These are phyloP conservation scores for Terebella lapidaria DNA, from an alignment of 2,888 invertebrate species.

Conservation along the genomic window DNA sequence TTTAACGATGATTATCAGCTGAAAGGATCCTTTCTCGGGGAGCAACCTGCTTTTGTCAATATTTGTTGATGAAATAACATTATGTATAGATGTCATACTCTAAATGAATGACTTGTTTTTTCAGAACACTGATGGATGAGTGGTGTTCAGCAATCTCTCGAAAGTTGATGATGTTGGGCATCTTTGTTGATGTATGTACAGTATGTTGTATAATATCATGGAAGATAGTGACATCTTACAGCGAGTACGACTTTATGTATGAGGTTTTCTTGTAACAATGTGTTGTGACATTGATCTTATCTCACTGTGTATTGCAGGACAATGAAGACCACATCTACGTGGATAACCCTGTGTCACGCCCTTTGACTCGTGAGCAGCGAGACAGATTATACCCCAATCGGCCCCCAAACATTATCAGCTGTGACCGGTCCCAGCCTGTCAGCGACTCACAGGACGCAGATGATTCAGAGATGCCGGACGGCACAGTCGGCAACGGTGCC, in stretches of 20 bases:
- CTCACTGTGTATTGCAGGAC: too few relatives aligned
- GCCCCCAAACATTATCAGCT: background rate
- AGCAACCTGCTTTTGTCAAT: too few relatives aligned
- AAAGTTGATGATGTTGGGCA: conserved; percentile 33
- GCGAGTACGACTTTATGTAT: too few relatives aligned
- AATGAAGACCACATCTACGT: background rate
- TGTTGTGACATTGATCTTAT: too few relatives aligned
- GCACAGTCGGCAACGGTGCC: background rate
- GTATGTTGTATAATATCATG: too few relatives aligned
- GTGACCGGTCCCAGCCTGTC: background rate
- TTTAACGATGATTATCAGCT: too few relatives aligned
- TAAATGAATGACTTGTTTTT: too few relatives aligned
- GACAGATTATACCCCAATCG: background rate
- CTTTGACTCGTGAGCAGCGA: background rate
- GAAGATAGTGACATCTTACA: too few relatives aligned
- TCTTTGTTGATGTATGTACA: conserved; percentile 8
- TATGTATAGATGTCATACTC: too few relatives aligned
- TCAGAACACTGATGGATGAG: conserved; percentile 32
- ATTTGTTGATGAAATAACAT: too few relatives aligned
- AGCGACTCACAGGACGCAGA: background rate
- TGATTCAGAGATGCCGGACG: background rate
- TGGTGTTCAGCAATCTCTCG: conserved; percentile 38
- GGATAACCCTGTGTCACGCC: background rate
- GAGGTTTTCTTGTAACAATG: too few relatives aligned
- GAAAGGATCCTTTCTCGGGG: too few relatives aligned